Conservation (phyloP, 2,113 vertebrate genomes). For the Calypte anna region DNA sequence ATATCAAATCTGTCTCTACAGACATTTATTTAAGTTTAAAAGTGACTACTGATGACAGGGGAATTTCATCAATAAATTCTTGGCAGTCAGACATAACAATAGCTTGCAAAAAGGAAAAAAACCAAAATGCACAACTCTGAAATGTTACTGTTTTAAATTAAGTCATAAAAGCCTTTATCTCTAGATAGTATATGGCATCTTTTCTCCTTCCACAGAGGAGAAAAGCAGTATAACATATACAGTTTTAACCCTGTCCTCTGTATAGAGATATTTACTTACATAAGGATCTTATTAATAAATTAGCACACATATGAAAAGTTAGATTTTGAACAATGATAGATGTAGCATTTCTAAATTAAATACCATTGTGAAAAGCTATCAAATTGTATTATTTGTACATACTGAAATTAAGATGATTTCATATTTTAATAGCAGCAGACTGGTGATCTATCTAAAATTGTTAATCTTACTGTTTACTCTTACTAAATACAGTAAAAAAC, state of each 20-base stretch:
- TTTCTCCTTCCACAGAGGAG: neutral
- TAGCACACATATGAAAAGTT: neutral
- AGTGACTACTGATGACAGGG: slow-evolving; percentile 6
- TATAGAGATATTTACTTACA: neutral
- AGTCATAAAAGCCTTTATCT: neutral
- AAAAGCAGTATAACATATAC: neutral
- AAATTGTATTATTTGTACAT: neutral
- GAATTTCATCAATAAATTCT: slow-evolving; percentile 26
- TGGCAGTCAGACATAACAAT: neutral
- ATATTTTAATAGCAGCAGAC: neutral
- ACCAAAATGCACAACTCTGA: neutral
- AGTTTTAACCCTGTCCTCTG: neutral
- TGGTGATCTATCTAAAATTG: neutral
- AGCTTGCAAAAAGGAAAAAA: neutral
- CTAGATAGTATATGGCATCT: neutral
- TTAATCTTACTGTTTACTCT: neutral
- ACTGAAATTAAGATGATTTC: neutral
- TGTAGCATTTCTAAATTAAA: neutral
- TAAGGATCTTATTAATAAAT: neutral
- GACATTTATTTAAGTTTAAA: neutral
- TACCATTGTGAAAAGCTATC: neutral
- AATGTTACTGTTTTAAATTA: neutral
- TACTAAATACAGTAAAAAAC: neutral
- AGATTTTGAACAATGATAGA: neutral
- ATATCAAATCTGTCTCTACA: slow-evolving; percentile 31